Evolutionary conservation across 1,140 invertebrate species (phyloP).

Genomic region (Aphelenchoides fujianensis): DNA sequence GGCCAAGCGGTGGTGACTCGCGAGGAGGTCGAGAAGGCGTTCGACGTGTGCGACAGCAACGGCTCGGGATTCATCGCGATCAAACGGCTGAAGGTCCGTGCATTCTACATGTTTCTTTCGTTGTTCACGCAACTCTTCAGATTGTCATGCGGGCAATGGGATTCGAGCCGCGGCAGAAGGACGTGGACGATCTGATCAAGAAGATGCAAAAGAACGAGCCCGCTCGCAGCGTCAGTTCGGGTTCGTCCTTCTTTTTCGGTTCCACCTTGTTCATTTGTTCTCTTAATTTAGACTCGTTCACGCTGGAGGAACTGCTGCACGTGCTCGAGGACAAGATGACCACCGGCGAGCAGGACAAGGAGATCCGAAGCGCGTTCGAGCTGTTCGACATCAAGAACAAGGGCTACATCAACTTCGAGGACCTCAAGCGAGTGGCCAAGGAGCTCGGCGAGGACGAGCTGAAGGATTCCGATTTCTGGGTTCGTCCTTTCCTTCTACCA

Average conservation of each 20-base stretch:
- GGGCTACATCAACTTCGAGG: constrained; percentile 37
- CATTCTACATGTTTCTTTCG: neutral
- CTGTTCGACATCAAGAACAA: constrained; percentile 41
- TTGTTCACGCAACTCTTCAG: constrained; percentile 14
- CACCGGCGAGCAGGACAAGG: constrained; percentile 20
- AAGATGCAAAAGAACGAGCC: constrained; percentile 37
- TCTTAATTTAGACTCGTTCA: constrained; percentile 37
- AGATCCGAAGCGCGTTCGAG: constrained; percentile 41
- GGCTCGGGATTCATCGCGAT: constrained; percentile 29
- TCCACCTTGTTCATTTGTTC: constrained; percentile 14
- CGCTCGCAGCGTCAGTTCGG: constrained; percentile 28
- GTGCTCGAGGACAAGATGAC: constrained; percentile 37
- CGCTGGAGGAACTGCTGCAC: constrained; percentile 32
- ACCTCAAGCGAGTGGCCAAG: constrained; percentile 34
- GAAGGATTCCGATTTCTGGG: constrained; percentile 34
- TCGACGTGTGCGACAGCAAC: constrained; percentile 21
- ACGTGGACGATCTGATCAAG: constrained; percentile 26
- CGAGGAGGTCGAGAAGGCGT: constrained; percentile 24
- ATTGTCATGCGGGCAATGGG: constrained; percentile 40
- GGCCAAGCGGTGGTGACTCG: neutral
- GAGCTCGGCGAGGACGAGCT: constrained; percentile 38
- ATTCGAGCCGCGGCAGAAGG: constrained; percentile 38
- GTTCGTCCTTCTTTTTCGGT: too few species aligned
- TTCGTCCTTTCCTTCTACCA: too few species aligned
- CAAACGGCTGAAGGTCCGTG: constrained; percentile 28